Percentiles rank a stretch among this genome's conserved stretches.
Conservation (phyloP, 2,888 invertebrate species). For the Catonia carolina region DNA sequence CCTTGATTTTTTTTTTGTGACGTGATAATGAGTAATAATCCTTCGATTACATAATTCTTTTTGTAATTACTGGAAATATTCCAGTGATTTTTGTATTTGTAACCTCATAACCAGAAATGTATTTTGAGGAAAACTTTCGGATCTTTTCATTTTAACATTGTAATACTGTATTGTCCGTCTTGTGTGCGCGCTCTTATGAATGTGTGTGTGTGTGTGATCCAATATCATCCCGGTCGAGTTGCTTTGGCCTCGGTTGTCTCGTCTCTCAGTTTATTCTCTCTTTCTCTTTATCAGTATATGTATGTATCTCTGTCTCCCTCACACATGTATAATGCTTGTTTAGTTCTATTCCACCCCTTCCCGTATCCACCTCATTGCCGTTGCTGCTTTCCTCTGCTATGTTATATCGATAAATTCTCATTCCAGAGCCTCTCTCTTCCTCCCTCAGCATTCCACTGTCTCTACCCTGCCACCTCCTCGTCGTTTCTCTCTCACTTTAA, state of each 20-base stretch:
- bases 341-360: not conserved
- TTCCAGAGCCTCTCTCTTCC: conserved; percentile 29
- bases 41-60: too few relatives aligned
- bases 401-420: conserved; percentile 34
- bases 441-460: conserved; percentile 27
- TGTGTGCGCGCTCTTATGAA: too few relatives aligned
- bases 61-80: too few relatives aligned
- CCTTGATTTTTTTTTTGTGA: too few relatives aligned
- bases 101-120: too few relatives aligned
- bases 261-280: not conserved
- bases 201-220: too few relatives aligned
- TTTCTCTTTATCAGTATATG: not conserved
- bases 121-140: too few relatives aligned
- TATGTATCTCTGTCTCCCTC: conserved; percentile 1
- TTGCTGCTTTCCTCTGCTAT: conserved; percentile 13
- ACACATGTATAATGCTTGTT: not conserved
- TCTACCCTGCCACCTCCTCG: conserved; percentile 14
- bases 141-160: too few relatives aligned
- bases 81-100: too few relatives aligned
- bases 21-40: too few relatives aligned
- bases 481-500: conserved; percentile 13
- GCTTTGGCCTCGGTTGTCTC: not conserved
- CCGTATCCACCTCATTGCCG: not conserved
- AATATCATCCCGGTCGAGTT: too few relatives aligned
- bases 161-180: too few relatives aligned